These are phyloP conservation scores for Tanypteryx hageni DNA, from an alignment of 2,888 invertebrate species.

Conservation along the genomic window DNA sequence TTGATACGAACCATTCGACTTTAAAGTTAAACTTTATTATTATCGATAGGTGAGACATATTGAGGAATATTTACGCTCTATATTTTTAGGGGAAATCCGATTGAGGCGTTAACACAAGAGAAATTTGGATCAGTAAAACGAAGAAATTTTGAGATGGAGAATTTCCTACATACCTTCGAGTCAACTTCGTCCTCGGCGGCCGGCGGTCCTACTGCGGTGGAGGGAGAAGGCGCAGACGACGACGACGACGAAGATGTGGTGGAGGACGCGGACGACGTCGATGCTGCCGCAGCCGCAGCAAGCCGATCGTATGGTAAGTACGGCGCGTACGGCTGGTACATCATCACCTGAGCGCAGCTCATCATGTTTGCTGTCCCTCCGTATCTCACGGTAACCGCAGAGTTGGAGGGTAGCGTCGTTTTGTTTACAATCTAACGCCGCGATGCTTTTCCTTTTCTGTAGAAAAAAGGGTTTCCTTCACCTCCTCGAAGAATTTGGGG, in stretches of 20 bases:
- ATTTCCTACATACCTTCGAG: slow-evolving; percentile 4
- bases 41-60: too few relatives aligned
- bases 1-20: too few relatives aligned
- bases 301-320: slow-evolving; percentile 51
- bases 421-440: neutral
- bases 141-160: neutral
- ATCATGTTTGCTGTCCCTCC: slow-evolving; percentile 49
- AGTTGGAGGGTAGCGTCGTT: neutral
- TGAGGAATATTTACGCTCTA: too few relatives aligned
- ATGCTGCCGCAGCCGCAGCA: neutral
- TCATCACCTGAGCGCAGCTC: slow-evolving; percentile 61
- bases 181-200: neutral
- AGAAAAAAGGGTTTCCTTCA: neutral
- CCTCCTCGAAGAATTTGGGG: slow-evolving; percentile 5
- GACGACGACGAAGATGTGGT: slow-evolving; percentile 1
- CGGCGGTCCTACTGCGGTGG: neutral
- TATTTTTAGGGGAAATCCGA: too few relatives aligned
- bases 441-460: neutral
- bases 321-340: slow-evolving; percentile 63
- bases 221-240: slow-evolving; percentile 7
- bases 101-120: neutral
- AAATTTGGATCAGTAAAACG: neutral
- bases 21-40: too few relatives aligned
- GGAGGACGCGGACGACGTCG: neutral
- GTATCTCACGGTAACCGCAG: slow-evolving; percentile 6